These are phyloP conservation scores for Xanthia togata DNA, from an alignment of 2,888 invertebrate genomes.

Conservation along the genomic window DNA sequence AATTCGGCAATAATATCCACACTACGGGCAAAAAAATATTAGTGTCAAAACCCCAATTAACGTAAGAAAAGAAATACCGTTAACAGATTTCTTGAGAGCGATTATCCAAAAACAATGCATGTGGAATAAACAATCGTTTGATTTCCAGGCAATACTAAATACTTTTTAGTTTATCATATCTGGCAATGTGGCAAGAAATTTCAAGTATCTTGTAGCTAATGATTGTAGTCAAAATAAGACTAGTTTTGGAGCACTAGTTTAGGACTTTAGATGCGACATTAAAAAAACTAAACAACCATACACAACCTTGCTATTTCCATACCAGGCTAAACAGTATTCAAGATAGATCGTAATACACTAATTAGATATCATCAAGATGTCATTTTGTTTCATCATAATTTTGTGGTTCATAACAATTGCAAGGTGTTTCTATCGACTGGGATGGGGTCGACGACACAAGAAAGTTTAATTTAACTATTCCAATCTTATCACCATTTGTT, in stretches of 20 bases:
- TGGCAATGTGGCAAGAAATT: not conserved
- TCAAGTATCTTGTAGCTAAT: no score
- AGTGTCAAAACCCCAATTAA: not conserved
- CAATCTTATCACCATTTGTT: not conserved
- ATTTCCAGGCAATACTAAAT: not conserved
- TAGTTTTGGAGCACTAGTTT: not conserved
- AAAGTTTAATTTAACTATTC: not conserved
- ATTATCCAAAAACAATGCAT: not conserved
- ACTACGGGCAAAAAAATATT: not conserved
- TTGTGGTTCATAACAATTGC: conserved; percentile 1
- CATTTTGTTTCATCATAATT: conserved; percentile 21
- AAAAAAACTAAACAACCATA: conserved; percentile 12
- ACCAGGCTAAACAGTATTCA: conserved; percentile 2
- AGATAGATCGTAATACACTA: not conserved
- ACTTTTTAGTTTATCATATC: not conserved
- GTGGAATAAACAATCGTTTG: not conserved
- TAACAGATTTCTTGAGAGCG: not conserved
- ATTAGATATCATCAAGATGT: conserved; percentile 1
- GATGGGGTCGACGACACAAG: not conserved
- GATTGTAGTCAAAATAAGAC: not conserved
- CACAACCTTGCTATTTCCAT: conserved; percentile 21
- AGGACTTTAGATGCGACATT: not conserved
- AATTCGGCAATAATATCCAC: not conserved
- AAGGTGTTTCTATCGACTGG: conserved; percentile 4
- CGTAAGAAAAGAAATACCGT: not conserved